Evolutionary conservation across 2,888 invertebrate species (phyloP).

Genomic region (Steromphala cineraria): DNA sequence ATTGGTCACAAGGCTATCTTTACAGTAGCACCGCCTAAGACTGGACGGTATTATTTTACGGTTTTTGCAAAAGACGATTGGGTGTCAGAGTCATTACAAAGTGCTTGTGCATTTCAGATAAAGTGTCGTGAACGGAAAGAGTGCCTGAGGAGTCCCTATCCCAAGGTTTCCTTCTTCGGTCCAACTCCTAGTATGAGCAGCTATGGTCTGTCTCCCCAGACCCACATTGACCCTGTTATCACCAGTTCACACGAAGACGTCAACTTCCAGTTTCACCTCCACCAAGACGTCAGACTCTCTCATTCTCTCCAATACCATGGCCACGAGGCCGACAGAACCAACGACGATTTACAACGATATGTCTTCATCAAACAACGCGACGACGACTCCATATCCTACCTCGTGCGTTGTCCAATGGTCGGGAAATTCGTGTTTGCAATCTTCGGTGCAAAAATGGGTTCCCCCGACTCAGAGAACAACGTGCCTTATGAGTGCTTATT

Average conservation of each 20-base stretch:
- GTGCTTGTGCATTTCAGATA: slow-evolving; percentile 71
- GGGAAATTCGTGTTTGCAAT: slow-evolving; percentile 72
- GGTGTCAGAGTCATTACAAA: slow-evolving; percentile 69
- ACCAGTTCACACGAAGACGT: slow-evolving; percentile 62
- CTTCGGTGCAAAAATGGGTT: slow-evolving; percentile 55
- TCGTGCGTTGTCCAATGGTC: slow-evolving; percentile 66
- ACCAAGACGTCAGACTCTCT: slow-evolving; percentile 54
- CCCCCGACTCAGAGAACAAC: slow-evolving; percentile 48
- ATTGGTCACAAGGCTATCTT: slow-evolving; percentile 71
- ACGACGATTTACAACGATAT: slow-evolving; percentile 60
- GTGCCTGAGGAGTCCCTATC: slow-evolving; percentile 61
- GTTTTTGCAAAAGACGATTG: slow-evolving; percentile 72
- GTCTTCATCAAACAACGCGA: slow-evolving; percentile 67
- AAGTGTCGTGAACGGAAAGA: slow-evolving; percentile 64
- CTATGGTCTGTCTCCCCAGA: slow-evolving; percentile 59
- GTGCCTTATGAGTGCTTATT: slow-evolving; percentile 66
- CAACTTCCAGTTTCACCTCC: slow-evolving; percentile 59
- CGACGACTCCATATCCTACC: slow-evolving; percentile 62
- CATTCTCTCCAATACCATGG: slow-evolving; percentile 65
- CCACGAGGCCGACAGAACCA: slow-evolving; percentile 58
- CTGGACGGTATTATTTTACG: slow-evolving; percentile 75
- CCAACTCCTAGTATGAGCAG: slow-evolving; percentile 61
- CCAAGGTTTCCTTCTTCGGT: slow-evolving; percentile 66
- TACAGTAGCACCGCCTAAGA: slow-evolving; percentile 73
- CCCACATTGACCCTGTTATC: slow-evolving; percentile 65